phyloP scores from a whole-genome alignment of 2,113 vertebrate species.

The Rhinolophus ferrumequinum region DNA sequence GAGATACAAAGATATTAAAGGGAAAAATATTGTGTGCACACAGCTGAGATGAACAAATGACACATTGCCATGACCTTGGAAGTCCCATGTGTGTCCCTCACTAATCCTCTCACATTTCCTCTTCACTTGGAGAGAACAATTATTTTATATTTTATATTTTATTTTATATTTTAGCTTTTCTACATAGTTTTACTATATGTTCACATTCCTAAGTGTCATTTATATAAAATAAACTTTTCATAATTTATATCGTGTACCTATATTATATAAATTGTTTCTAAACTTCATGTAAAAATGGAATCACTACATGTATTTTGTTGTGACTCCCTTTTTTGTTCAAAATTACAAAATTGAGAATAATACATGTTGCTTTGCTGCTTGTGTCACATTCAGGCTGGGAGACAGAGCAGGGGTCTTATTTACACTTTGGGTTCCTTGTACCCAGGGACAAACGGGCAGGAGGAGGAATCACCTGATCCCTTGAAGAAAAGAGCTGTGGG shows the following conservation, averaged over 20 bases:
- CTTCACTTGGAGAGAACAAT: not conserved
- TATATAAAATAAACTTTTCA: not conserved
- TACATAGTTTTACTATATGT: not conserved
- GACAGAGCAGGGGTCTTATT: not conserved
- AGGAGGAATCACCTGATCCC: not conserved
- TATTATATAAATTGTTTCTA: not conserved
- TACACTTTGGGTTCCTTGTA: not conserved
- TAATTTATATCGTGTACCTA: not conserved
- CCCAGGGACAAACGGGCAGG: not conserved
- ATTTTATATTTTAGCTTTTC: not conserved
- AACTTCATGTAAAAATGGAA: not conserved
- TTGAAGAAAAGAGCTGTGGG: rapidly evolving
- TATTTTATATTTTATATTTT: not conserved
- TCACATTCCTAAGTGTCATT: not conserved
- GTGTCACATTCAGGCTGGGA: not conserved
- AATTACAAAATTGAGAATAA: not conserved
- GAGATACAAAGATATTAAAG: not conserved
- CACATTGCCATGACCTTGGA: not conserved
- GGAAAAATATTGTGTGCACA: not conserved
- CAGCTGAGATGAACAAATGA: not conserved
- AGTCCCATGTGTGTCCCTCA: not conserved
- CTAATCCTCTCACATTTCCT: not conserved
- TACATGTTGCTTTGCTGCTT: not conserved
- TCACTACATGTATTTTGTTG: not conserved
- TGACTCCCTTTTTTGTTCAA: not conserved